These are phyloP conservation scores for Aspidiotus rigidus DNA, from an alignment of 2,888 invertebrate species.

Conservation along the genomic window DNA sequence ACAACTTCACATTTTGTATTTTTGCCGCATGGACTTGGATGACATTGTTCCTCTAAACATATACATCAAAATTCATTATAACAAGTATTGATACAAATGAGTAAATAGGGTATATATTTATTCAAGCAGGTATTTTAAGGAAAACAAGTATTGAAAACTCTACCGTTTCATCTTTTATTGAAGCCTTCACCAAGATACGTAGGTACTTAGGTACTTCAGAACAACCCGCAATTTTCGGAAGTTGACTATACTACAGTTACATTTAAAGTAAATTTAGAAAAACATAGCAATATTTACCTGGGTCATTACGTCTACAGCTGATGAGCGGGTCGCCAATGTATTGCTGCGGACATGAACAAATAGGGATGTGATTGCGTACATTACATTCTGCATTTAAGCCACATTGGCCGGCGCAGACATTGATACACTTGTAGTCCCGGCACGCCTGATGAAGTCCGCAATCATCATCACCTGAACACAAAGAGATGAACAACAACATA, in stretches of 20 bases:
- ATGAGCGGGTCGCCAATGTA: slow-evolving; percentile 69
- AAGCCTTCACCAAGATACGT: too few species aligned
- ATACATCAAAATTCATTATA: not conserved
- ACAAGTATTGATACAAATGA: not conserved
- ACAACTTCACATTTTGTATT: slow-evolving; percentile 74
- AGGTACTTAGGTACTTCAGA: too few species aligned
- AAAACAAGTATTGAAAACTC: too few species aligned
- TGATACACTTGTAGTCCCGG: slow-evolving; percentile 65
- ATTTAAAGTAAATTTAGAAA: not conserved
- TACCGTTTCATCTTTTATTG: too few species aligned
- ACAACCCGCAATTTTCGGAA: too few species aligned
- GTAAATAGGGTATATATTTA: not conserved
- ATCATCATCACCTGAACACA: slow-evolving; percentile 57
- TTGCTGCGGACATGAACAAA: slow-evolving; percentile 68
- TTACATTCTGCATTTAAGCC: slow-evolving; percentile 68
- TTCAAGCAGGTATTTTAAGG: too few species aligned
- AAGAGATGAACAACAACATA: too few species aligned
- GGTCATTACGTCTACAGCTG: slow-evolving; percentile 61
- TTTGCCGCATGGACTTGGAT: slow-evolving; percentile 68
- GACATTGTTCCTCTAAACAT: slow-evolving; percentile 65
- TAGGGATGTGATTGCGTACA: slow-evolving; percentile 65
- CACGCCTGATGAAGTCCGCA: slow-evolving; percentile 64
- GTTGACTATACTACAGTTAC: too few species aligned
- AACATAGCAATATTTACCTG: slow-evolving; percentile 50
- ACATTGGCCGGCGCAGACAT: slow-evolving; percentile 68